Evolutionary conservation across 2,888 invertebrate genomes (phyloP), one percentile per base, ranked within the genome.

Genomic region (Rhorus exstirpatorius): DNA sequence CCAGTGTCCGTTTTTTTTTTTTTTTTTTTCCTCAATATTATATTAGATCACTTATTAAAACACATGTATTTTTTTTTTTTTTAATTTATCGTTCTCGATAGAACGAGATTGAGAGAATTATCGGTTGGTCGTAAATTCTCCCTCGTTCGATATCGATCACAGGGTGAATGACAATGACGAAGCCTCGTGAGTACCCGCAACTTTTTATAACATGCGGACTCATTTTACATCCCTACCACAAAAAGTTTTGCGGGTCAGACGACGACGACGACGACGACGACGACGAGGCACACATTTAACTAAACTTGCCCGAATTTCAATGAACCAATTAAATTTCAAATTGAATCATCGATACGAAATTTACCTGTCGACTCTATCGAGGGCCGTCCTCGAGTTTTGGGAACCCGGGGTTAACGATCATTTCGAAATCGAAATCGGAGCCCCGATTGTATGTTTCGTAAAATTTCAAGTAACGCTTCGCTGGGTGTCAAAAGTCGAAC

Each of bases 261-360:
- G n/a, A n/a, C n/a, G n/a, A n/a, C n/a, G n/a, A n/a, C n/a, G n/a
- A n/a, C n/a, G n/a, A n/a, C n/a, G n/a, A 41, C 65, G 46, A 31
- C 63, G 70, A 55, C 35, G n/a, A 53, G 61, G 67, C 70, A 46
- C 61, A 60, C 67, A 72, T 79, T 75, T 75, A 53, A 67, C 76
- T 75, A 74, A 84, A 81, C 78, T 71, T 83, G 84, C 83, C 84
- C 83, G 41, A 75, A 85, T 87, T 77, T 7, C 63, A 85, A 82
- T 78, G 31, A 82, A 31, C 58, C 67, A n/a, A 85, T 85, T 80
- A 70, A 78, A 83, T 82, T 83, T 84, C 49, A 76, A 80, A 80
- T 78, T 83, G 65, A 41, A 82, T 79, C 79, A 77, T 79, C 85
- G 60, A 26, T 21, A 31, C 31, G 6, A 46, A 83, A 72, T 67